A percentile compares a stretch with the other conserved stretches of the same genome.
These are phyloP conservation scores for Bombus huntii DNA, from an alignment of 1,140 invertebrate species.

Conservation along the genomic window DNA sequence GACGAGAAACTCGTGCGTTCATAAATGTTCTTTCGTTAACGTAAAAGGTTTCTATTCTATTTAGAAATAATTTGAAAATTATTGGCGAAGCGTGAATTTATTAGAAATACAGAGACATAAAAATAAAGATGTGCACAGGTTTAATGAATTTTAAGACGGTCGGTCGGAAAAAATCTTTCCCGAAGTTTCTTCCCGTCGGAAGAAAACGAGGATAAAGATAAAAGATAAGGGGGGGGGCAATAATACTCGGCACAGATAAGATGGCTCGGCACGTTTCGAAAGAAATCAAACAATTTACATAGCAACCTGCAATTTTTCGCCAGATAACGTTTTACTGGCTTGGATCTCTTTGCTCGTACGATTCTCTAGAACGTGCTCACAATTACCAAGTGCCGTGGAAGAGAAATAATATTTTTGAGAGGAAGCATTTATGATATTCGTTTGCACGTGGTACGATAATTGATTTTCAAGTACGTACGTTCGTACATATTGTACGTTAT, in stretches of 20 bases:
- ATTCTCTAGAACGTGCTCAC: not conserved
- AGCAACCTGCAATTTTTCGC: conserved; percentile 38
- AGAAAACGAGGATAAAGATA: conserved; percentile 46
- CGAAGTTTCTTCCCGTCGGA: not conserved
- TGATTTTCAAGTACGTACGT: not conserved
- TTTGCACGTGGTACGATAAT: not conserved
- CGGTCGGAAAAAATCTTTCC: not conserved
- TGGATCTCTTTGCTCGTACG: not conserved
- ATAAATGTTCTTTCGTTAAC: not conserved
- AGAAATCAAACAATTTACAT: conserved; percentile 55
- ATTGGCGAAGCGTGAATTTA: not conserved
- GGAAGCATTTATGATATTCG: not conserved
- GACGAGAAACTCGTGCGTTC: not conserved
- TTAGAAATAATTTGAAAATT: not conserved
- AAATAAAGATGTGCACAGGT: too few relatives aligned
- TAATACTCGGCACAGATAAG: conserved; percentile 38
- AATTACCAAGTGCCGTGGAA: not conserved
- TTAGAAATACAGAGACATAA: not conserved
- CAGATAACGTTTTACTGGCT: conserved; percentile 35
- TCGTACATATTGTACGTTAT: too few relatives aligned
- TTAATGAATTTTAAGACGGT: not conserved
- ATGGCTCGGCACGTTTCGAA: conserved; percentile 32
- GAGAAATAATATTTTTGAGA: not conserved
- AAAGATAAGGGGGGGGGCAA: conserved; percentile 48
- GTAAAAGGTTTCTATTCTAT: not conserved